Evolutionary conservation across 2,888 invertebrate species (phyloP).

Genomic region (Catocala sponsa): DNA sequence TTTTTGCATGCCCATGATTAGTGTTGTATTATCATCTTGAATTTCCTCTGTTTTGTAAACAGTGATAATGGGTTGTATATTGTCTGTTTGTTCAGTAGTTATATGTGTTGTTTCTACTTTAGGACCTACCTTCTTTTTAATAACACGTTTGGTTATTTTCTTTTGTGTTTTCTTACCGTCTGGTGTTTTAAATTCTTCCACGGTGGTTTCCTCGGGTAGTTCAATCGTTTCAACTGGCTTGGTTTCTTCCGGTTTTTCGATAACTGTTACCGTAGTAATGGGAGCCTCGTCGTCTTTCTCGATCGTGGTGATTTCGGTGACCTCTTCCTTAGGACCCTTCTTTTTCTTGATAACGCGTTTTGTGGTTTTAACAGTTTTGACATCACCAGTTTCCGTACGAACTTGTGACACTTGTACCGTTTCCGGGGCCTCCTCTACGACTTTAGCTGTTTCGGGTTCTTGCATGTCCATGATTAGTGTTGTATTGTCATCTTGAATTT

Average conservation of each 20-base stretch:
- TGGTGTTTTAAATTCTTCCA: slow-evolving; percentile 57
- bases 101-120: slow-evolving; percentile 53
- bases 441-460: slow-evolving; percentile 46
- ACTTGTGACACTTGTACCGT: slow-evolving; percentile 30
- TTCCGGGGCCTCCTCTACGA: slow-evolving; percentile 41
- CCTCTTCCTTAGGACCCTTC: slow-evolving; percentile 46
- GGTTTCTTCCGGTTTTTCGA: slow-evolving; percentile 5
- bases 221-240: slow-evolving; percentile 57
- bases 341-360: slow-evolving; percentile 61
- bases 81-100: slow-evolving; percentile 59
- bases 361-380: slow-evolving; percentile 51
- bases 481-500: slow-evolving; percentile 9
- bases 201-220: slow-evolving; percentile 61
- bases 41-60: slow-evolving; percentile 22
- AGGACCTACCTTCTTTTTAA: slow-evolving; percentile 49
- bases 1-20: slow-evolving; percentile 4
- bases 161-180: slow-evolving; percentile 61
- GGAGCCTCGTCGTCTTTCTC: slow-evolving; percentile 49
- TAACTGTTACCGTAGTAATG: slow-evolving; percentile 32
- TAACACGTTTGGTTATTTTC: slow-evolving; percentile 52
- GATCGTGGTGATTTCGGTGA: slow-evolving; percentile 50
- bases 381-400: slow-evolving; percentile 36
- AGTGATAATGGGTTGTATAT: slow-evolving; percentile 41
- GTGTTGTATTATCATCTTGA: slow-evolving; percentile 15
- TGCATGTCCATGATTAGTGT: slow-evolving; percentile 32